Conservation (phyloP, 2,888 invertebrate genomes). For the Bembecia ichneumoniformis region DNA sequence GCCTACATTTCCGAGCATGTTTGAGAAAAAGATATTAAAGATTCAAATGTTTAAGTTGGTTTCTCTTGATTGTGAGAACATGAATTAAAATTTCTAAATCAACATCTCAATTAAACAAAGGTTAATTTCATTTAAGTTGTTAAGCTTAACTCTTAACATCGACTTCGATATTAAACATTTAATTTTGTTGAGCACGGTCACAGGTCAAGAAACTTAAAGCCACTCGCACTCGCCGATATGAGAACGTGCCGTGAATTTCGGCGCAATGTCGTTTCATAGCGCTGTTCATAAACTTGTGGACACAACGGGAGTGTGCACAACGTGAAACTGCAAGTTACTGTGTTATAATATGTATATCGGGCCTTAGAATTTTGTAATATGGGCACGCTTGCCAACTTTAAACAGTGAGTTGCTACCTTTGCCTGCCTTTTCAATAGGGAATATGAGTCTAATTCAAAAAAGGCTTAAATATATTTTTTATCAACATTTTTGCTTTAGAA, state of each 20-base stretch:
- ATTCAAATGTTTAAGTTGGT: too few species aligned
- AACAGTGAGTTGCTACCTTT: neutral
- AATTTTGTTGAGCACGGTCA: neutral
- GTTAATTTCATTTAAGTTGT: too few species aligned
- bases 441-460: too few species aligned
- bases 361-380: neutral
- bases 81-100: too few species aligned
- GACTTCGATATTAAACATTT: neutral
- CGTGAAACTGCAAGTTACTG: neutral
- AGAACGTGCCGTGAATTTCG: neutral
- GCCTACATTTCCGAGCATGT: too few species aligned
- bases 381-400: neutral
- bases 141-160: neutral
- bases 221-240: neutral
- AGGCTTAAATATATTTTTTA: too few species aligned
- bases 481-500: too few species aligned
- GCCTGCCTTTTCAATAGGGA: neutral
- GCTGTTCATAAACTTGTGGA: neutral
- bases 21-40: too few species aligned
- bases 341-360: neutral
- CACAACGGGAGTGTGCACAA: neutral
- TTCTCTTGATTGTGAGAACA: too few species aligned
- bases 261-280: neutral
- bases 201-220: neutral
- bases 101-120: too few species aligned